Evolutionary conservation across 2,797 vertebrate genomes (phyloP).

Genomic region (Novumbra hubbsi): DNA sequence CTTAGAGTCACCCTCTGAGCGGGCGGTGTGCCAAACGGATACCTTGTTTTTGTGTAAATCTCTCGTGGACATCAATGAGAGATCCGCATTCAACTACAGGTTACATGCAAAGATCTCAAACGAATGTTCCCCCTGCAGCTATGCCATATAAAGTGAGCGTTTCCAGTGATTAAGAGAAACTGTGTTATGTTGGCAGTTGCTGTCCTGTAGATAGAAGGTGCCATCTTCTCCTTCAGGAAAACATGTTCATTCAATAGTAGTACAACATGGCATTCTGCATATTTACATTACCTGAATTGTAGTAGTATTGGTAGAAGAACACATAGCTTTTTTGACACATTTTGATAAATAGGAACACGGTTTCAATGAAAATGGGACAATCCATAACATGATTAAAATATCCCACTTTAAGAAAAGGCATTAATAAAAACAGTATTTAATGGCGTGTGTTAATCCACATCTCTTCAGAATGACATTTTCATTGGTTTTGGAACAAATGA

Average conservation of each 20-base stretch:
- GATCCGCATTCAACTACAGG: not conserved
- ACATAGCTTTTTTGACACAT: too few relatives aligned
- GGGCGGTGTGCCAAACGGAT: not conserved
- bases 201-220: not conserved
- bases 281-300: not conserved
- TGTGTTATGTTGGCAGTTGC: not conserved
- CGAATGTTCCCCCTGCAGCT: not conserved
- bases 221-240: not conserved
- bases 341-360: too few relatives aligned
- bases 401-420: too few relatives aligned
- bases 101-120: not conserved
- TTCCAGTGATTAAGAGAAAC: not conserved
- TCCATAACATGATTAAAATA: not conserved
- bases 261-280: not conserved
- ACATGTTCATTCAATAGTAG: not conserved
- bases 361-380: not conserved
- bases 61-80: not conserved
- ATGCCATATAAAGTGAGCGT: not conserved
- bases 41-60: not conserved
- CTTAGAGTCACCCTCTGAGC: not conserved
- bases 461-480: not conserved
- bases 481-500: not conserved
- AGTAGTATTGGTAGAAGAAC: not conserved
- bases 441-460: not conserved
- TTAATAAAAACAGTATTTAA: not conserved